Evolutionary conservation across 1,140 invertebrate genomes (phyloP), one percentile per base, ranked within the genome.

Genomic region (Oppia nitens): DNA sequence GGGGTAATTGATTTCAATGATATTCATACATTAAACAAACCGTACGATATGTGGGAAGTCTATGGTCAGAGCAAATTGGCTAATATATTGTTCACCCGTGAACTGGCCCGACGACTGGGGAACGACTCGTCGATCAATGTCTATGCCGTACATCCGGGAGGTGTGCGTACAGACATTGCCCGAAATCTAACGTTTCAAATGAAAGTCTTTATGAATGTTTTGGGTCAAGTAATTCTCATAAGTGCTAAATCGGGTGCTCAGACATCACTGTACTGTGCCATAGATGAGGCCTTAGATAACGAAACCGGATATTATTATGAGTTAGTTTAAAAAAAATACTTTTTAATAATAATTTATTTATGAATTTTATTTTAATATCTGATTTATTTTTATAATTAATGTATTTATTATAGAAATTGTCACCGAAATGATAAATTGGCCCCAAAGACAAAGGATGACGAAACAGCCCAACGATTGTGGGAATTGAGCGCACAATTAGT

Each of bases 91-190:
- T 85, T 84, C 68, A 76, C 73, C 1, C 70, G 70, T 50, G 78
- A 82, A 58, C 68, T 87, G 53, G 73, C 81, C 1, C 76, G 72
- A 53, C 72, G 74, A 63, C 66, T 76, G 3, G n/a, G n/a, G n/a
- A 68, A 76, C 29, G 83, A 81, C 1, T 72, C 71, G 3, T 70
- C 80, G 12, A 81, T 94, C 0, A 86, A 82, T 0, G 85, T 79
- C 0, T 90, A 92, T 70, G 85, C 82, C 66, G 70, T 90, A 12
- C 86, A 92, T 73, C 89, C 89, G 2, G 89, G 89, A 2, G 76
- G 91, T 68, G 84, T 90, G 27, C 75, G 75, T 48, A 89, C 86
- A 0, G 82, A 86, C n/a, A n/a, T n/a, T n/a, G n/a, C n/a, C n/a
- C n/a, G n/a, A n/a, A n/a, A n/a, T n/a, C n/a, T n/a, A n/a, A n/a